Evolutionary conservation across 2,797 vertebrate genomes (phyloP), one percentile per base, ranked within the genome.

Genomic region (Dryobates pubescens): DNA sequence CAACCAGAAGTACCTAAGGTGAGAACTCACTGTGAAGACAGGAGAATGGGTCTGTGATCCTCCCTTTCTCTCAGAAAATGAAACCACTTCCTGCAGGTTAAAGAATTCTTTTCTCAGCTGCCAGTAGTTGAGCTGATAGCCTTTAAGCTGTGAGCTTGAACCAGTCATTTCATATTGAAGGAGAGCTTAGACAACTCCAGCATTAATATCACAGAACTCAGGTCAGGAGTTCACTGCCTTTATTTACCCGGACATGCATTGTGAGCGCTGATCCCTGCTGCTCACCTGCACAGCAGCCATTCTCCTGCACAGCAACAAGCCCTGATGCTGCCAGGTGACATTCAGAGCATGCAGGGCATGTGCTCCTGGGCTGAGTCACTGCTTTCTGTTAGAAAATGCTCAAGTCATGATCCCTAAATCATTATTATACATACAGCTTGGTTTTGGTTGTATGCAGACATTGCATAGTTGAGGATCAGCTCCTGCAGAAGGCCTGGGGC

Each of bases 391-490:
- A 93, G 88, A 96, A 94, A 96, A 95, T 80, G 69, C 81, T 82
- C 82, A 90, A 81, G 91, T 94, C 91, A 88, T 90, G 95, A 96
- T 93, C 90, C 94, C 67, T 96, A 97, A 94, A 95, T 89, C 89
- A 80, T 79, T 86, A 83, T 74, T 93, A 91, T 80, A 95, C 72
- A 92, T n/a, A 75, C 70, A 96, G 85, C 85, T 96, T 92, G 58
- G 91, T 96, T 97, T 97, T 97, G 96, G 97, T 96, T 96, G 97
- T 97, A 97, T 97, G 97, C 96, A 97, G 95, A 95, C 59, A 82
- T 96, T 97, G 97, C 97, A 97, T 97, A 98, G 97, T 96, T 96
- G 88, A 96, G 92, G 81, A 93, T 95, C 90, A 90, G 81, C 82
- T 95, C 94, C 90, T 96, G 87, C 91, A 89, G 94, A 95, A 95